Evolutionary conservation across 2,888 invertebrate species (phyloP).

Genomic region (Nyleta sp.): DNA sequence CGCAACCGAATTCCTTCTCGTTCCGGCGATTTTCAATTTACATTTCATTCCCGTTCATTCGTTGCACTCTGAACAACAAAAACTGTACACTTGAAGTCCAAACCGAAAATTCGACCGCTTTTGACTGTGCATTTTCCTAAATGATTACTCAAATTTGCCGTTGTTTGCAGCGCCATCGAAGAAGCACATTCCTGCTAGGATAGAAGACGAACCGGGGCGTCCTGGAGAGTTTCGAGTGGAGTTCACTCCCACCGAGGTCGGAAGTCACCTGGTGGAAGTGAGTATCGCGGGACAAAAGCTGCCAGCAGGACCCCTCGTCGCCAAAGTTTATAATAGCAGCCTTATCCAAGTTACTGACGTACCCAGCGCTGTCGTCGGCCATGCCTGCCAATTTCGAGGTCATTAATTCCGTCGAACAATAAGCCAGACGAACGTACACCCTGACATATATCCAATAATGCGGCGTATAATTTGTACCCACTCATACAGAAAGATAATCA

Average conservation of each 20-base stretch:
- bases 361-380: constrained; percentile 96
- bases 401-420: constrained; percentile 60
- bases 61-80: no score
- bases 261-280: constrained; percentile 97
- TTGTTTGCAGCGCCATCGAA: constrained; percentile 88
- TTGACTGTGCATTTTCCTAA: no score
- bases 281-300: constrained; percentile 94
- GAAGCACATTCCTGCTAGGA: constrained; percentile 90
- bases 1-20: constrained; percentile 11
- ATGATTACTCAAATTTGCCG: no score
- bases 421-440: not conserved
- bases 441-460: not conserved
- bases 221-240: constrained; percentile 94
- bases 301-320: constrained; percentile 94
- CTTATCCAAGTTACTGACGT: constrained; percentile 97
- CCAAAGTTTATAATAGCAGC: constrained; percentile 97
- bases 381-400: constrained; percentile 98
- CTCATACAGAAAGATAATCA: not conserved
- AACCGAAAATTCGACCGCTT: no score
- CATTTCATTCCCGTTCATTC: no score
- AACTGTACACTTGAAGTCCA: no score
- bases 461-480: not conserved
- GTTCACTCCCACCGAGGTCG: constrained; percentile 96
- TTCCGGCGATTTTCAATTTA: not conserved
- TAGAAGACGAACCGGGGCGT: constrained; percentile 91